A percentile compares a stretch with the other conserved stretches of the same genome.
Conservation (phyloP, 1,140 invertebrate species). For the Lordiphosa clarofinis region DNA sequence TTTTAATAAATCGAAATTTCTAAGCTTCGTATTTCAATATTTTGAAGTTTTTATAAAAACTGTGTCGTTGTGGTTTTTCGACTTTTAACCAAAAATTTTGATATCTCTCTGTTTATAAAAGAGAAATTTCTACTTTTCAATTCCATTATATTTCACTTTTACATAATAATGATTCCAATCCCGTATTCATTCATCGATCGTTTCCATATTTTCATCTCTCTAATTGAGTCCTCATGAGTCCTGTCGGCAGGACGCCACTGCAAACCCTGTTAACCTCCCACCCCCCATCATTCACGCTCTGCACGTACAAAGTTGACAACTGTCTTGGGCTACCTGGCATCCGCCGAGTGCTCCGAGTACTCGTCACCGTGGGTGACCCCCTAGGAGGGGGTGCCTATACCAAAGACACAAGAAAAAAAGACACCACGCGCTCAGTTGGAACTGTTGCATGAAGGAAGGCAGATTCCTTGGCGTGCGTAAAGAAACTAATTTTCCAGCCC, state of each 20-base stretch:
- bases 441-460: conserved; percentile 36
- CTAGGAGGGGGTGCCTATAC: conserved; percentile 26
- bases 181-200: too few relatives aligned
- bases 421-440: conserved; percentile 42
- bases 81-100: too few relatives aligned
- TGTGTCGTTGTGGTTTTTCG: too few relatives aligned
- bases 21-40: too few relatives aligned
- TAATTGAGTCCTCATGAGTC: conserved; percentile 47
- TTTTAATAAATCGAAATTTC: too few relatives aligned
- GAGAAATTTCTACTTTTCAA: too few relatives aligned
- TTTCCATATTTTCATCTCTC: neutral
- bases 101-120: too few relatives aligned
- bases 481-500: conserved; percentile 40
- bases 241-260: conserved; percentile 27
- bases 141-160: too few relatives aligned
- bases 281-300: neutral
- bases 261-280: neutral
- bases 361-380: conserved; percentile 2
- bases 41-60: too few relatives aligned
- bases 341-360: neutral
- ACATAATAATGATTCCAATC: too few relatives aligned
- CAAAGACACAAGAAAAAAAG: neutral
- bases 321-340: too few relatives aligned
- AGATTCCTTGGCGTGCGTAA: conserved; percentile 24
- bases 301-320: too few relatives aligned